Base-by-base conservation (phyloP, 2,888 invertebrate genomes). In the Aleiodes leptofemur region DNA sequence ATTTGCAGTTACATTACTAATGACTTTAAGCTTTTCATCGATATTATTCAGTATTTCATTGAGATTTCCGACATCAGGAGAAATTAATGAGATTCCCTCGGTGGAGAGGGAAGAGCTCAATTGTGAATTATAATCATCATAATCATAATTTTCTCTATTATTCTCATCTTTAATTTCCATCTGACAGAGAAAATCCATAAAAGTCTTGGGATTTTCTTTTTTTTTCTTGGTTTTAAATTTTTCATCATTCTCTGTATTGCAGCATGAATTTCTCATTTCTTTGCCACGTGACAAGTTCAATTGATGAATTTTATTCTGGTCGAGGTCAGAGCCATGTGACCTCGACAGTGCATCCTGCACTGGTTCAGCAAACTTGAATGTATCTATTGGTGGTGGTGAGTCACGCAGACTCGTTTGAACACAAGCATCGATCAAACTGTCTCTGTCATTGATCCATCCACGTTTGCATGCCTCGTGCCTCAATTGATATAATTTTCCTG, bases 161-260 rank as follows among this genome's bases (percentile, higher is more conserved):
- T 68, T 13, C 13, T 9, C 64, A n/a, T 23, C 11, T 29, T 16
- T 53, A 4, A 29, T 16, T 8, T 76, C 73, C 8, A 69, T 56
- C 3, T 74, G 74, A 38, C 70, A 72, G 4, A 79, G 69, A 77
- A 79, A 80, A 59, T 80, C 74, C 3, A 80, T 75, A 43, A 80
- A 80, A 13, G 76, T 73, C 69, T 57, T 57, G 2, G 7, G 11
- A 43, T 43, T 0, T 6, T 43, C 9, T 0, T 1, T 3, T 6
- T 43, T 43, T 43, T 9, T 43, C 8, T 3, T 43, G 11, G 16
- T 8, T 38, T 4, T n/a, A 7, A 38, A 43, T 43, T 4, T n/a
- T 14, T 38, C 61, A 38, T 61, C 14, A 38, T 38, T 38, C n/a
- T 34, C 8, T n/a, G n/a, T 38, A 3, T 13, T 48, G 48, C 56